Evolutionary conservation across 1,140 invertebrate species (phyloP).

Genomic region (Lamellibrachia luymesi): DNA sequence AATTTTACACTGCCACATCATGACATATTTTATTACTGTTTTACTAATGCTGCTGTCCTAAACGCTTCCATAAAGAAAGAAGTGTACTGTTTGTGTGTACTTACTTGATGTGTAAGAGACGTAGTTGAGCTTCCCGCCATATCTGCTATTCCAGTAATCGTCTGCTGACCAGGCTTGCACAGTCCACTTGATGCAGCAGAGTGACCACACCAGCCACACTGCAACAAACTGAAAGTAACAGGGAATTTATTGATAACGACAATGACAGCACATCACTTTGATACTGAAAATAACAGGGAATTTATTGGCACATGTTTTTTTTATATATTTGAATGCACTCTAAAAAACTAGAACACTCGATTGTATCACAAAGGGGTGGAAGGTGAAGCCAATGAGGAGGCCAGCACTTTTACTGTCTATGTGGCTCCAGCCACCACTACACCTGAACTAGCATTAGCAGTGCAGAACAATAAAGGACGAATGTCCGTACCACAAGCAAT

Average conservation of each 20-base stretch:
- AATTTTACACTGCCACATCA: not conserved
- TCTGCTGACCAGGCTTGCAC: not conserved
- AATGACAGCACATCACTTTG: not conserved
- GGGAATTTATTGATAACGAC: not conserved
- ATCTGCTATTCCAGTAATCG: conserved; percentile 8
- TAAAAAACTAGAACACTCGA: too few species aligned
- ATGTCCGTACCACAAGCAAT: too few species aligned
- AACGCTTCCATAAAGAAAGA: not conserved
- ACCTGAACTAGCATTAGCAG: too few species aligned
- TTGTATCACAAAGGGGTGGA: too few species aligned
- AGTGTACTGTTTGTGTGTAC: not conserved
- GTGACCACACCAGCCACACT: not conserved
- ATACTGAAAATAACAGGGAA: not conserved
- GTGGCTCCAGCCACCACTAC: too few species aligned
- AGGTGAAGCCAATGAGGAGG: too few species aligned
- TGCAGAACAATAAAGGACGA: too few species aligned
- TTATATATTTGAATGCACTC: too few species aligned
- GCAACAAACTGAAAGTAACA: not conserved
- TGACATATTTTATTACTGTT: not conserved
- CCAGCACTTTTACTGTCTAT: too few species aligned
- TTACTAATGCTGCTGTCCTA: not conserved
- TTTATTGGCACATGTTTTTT: too few species aligned
- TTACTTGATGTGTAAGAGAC: not conserved
- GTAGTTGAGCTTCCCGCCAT: not conserved
- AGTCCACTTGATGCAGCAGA: not conserved